Conservation (phyloP, 2,113 vertebrate species). For the Centrocercus urophasianus region DNA sequence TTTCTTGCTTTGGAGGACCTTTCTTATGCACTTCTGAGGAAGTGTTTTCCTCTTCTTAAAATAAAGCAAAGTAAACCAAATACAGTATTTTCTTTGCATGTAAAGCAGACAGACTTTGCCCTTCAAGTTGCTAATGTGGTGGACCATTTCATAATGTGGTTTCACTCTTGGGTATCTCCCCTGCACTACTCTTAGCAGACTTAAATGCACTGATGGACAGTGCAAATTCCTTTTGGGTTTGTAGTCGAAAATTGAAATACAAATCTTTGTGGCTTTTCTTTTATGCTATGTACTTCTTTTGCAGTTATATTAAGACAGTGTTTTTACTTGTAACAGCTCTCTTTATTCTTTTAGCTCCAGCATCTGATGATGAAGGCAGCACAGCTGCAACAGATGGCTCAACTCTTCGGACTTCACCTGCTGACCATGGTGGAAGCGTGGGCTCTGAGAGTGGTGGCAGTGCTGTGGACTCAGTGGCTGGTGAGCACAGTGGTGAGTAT, state of each 20-base stretch:
- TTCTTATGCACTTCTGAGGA: neutral
- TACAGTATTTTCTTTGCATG: neutral
- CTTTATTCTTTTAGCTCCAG: slow-evolving; percentile 97
- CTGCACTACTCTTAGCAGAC: neutral
- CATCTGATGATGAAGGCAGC: slow-evolving; percentile 98
- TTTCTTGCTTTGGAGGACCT: neutral
- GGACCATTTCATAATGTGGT: neutral
- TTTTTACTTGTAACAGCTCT: slow-evolving; percentile 97
- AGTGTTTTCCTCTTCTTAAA: neutral
- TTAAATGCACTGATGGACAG: neutral
- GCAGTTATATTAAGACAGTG: slow-evolving; percentile 54
- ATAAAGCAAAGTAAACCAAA: neutral
- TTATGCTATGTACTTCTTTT: neutral
- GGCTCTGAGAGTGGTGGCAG: slow-evolving; percentile 98
- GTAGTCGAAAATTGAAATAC: neutral
- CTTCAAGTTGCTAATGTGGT: neutral
- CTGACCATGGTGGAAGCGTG: slow-evolving; percentile 96
- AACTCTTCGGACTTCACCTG: slow-evolving; percentile 95
- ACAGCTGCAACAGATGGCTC: slow-evolving; percentile 98
- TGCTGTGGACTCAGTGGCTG: slow-evolving; percentile 95
- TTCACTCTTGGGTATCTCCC: neutral
- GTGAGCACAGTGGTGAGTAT: slow-evolving; percentile 94
- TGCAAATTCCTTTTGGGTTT: neutral
- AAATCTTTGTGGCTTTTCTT: neutral
- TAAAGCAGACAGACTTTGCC: neutral